Base-by-base conservation (phyloP, 1,140 invertebrate species). In the Drosophila pruinosa region DNA sequence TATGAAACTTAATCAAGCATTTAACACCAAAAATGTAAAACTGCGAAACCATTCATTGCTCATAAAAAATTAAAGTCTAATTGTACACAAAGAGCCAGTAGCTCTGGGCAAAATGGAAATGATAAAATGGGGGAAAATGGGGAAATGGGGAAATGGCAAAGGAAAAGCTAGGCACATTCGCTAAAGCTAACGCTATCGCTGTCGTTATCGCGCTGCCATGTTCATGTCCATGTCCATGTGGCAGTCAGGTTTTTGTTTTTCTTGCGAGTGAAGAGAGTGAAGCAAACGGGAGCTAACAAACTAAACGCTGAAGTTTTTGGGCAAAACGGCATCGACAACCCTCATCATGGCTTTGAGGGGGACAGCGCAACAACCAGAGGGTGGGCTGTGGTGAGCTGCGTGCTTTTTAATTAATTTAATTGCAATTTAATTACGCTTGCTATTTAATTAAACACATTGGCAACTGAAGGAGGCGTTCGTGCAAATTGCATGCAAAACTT, bases 381-480 rank as follows among this genome's bases (percentile, higher is more conserved):
- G 10, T 10, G 22, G n/a, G n/a, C n/a, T n/a, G 22, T 14, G 15
- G 14, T 21, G 39, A 36, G 56, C 54, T 63, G 83, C 75, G 82
- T 88, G 74, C 83, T 82, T 88, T 88, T 90, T 89, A 89, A 89
- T 89, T 89, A 90, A 89, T 89, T 89, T 89, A 89, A 89, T 89
- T 89, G 88, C 78, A 69, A 88, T 90, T 90, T 89, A 89, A 89
- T 89, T 89, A 89, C 88, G 88, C 88, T 90, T 89, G 88, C 88
- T 90, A 89, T 89, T 89, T 89, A 89, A 89, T 89, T 90, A 89
- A 90, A 88, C 79, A 89, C 85, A 86, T 86, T 86, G 78, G 71
- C 58, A 80, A 43, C 34, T 15, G 22, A 48, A 48, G 67, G 67
- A 63, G 67, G 48, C 61, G 52, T 65, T 52, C 24, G 68, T 65